Evolutionary conservation across 2,797 vertebrate genomes (phyloP).

Genomic region (Peromyscus nudipes): DNA sequence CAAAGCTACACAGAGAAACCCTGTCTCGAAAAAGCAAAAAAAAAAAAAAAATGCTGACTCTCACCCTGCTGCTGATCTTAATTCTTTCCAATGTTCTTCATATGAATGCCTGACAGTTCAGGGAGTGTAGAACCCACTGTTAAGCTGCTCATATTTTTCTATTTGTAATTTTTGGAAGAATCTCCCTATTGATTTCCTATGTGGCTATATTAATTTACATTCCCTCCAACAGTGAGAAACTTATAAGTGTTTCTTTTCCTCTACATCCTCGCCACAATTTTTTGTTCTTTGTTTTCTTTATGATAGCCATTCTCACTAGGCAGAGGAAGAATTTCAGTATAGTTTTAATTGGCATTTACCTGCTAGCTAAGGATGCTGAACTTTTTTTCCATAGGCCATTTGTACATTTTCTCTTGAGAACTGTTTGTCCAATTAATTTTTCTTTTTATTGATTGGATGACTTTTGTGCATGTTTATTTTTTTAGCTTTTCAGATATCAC

Average conservation of each 20-base stretch:
- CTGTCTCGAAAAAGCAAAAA: too few species aligned
- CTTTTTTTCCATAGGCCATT: background rate
- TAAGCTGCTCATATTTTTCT: background rate
- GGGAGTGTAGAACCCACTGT: too few species aligned
- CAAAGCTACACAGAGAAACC: too few species aligned
- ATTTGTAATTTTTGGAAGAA: background rate
- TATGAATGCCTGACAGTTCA: background rate
- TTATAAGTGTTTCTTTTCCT: background rate
- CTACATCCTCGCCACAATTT: background rate
- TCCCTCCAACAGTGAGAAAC: background rate
- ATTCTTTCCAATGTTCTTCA: background rate
- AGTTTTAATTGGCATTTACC: background rate
- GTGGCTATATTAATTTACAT: background rate
- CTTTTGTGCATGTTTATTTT: background rate
- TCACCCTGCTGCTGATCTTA: background rate
- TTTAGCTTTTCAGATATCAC: background rate
- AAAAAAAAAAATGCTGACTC: background rate
- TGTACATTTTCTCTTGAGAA: background rate
- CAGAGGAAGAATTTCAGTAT: background rate
- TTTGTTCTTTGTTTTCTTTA: background rate
- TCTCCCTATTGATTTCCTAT: background rate
- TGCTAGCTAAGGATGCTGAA: background rate
- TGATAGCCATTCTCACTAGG: background rate
- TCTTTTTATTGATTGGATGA: background rate
- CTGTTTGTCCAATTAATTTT: background rate